Evolutionary conservation across 2,888 invertebrate genomes (phyloP), one percentile per base, ranked within the genome.

Genomic region (Cheilosia vernalis): DNA sequence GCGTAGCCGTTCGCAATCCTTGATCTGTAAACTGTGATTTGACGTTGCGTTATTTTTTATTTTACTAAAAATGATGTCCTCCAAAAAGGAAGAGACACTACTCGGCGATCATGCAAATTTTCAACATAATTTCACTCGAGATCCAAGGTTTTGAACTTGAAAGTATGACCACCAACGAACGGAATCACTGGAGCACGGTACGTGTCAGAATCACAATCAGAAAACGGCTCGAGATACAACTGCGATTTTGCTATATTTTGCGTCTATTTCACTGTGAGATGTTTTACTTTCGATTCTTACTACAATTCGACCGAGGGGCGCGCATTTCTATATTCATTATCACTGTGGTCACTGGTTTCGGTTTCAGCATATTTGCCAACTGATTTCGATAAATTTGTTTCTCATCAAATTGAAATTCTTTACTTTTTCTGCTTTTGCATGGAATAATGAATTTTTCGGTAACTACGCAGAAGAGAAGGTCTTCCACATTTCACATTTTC

Each of bases 401-500:
- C 27, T 6, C 76, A 72, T 66, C 61, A 67, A 81, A 63, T 51
- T 56, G 49, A 24, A 55, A 53, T 80, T 27, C 30, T 47, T 44
- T 30, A 56, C 27, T 51, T 72, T 63, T 56, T 58, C 53, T 53
- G 53, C 58, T 69, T 60, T 33, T 58, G 49, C 70, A 84, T 73
- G 69, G 70, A 79, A 84, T 70, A 76, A 79, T 84, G 84, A 84
- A 79, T 84, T 84, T 84, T 85, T 85, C 79, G 85, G 80, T 81
- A 85, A 85, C 85, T 85, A 85, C 85, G 85, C 85, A 80, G 85
- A 80, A 84, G 84, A 84, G 79, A 79, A 85, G 85, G 85, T 77
- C 85, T 85, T 80, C 85, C 67, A 81, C 81, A 85, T 81, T 85
- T 85, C 81, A 80, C 80, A 85, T 80, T 85, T 85, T 85, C 76